Percentiles rank a stretch among this genome's conserved stretches.
Evolutionary conservation across 2,888 invertebrate species (phyloP).

Genomic region (Drosophila formosana): DNA sequence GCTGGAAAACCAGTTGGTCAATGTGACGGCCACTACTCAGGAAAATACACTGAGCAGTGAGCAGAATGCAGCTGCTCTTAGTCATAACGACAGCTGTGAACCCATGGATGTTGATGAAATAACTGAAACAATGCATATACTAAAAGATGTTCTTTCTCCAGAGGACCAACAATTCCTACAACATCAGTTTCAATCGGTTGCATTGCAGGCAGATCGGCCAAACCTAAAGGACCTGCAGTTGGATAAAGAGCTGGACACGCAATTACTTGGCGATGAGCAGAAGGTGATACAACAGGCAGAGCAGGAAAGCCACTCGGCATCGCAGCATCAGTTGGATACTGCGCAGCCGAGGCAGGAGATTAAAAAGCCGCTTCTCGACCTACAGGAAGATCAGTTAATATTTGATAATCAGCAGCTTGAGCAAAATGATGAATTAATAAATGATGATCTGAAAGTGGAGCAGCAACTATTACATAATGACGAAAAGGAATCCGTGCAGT

Average conservation of each 20-base stretch:
- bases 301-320: neutral
- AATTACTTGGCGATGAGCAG: neutral
- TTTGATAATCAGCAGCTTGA: neutral
- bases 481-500: neutral
- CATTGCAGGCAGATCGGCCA: neutral
- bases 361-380: neutral
- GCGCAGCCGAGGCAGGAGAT: neutral
- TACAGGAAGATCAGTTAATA: neutral
- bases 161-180: constrained; percentile 58
- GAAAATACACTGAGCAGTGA: constrained; percentile 51
- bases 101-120: constrained; percentile 82
- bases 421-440: neutral
- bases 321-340: neutral
- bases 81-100: constrained; percentile 63
- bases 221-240: neutral
- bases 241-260: neutral
- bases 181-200: constrained; percentile 37
- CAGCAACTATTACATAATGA: neutral
- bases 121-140: constrained; percentile 64
- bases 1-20: constrained; percentile 49
- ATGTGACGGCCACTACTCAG: constrained; percentile 57
- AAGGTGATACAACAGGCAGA: neutral
- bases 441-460: neutral
- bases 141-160: constrained; percentile 53
- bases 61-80: constrained; percentile 8